Base-by-base conservation (phyloP, 2,113 vertebrate species). In the Mesembrinibis cayennensis region DNA sequence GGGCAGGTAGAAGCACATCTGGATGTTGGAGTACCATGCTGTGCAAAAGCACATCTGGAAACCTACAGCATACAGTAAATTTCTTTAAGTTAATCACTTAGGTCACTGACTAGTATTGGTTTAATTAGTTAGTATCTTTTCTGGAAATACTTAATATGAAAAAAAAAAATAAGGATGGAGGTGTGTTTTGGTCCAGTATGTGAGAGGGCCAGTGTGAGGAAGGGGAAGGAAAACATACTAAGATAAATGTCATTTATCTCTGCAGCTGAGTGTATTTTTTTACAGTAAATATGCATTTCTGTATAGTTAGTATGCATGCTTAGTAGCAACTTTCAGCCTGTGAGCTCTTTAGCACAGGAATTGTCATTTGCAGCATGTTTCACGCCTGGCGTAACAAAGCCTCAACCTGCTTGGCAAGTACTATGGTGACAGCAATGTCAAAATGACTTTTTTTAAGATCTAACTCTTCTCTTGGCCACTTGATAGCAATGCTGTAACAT, bases 1-100 rank as follows among this genome's bases (percentile, higher is more conserved):
- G 58, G 77, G 58, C 93, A 95, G 81, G 93, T 95, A 94, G 59
- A 65, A 78, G 65, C 81, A 94, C 96, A 97, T 95, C 91, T 97
- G 96, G 95, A 82, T 47, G 15, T 18, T 2, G 27, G 27, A 71
- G 67, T 12, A 59, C 55, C 59, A 40, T 1, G 40, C 47, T 77
- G 49, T 8, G 34, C 63, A 22, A 16, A 44, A 73, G 44, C 86
- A 85, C 93, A 97, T 95, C 94, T 95, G 95, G 94, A 93, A 80
- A 49, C 10, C 53, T 32, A 27, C 0, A 42, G 34, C 58, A 86
- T 16, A 25, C 16, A 18, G 58, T 59, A 26, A 15, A 66, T 27
- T 45, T 62, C 70, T 74, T 9, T 18, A 8, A 74, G 29, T 40
- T 72, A 58, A 55, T 81, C 38, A 7, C 13, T 2, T 11, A 55